Conservation (phyloP, 2,113 vertebrate genomes). For the Oncorhynchus masou region DNA sequence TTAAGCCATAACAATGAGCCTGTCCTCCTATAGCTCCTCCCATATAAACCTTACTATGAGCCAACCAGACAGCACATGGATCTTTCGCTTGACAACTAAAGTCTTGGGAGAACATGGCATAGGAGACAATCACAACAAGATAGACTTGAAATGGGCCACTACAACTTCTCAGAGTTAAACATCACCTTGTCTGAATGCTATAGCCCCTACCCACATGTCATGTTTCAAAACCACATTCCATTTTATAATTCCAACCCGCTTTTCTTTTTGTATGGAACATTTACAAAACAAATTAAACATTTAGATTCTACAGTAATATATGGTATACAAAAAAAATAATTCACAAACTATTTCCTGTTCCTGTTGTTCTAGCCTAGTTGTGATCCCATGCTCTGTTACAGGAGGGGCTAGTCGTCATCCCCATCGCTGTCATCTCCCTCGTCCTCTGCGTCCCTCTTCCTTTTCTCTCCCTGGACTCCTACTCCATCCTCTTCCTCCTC, state of each 20-base stretch:
- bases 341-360: constrained; percentile 49
- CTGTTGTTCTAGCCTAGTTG: constrained; percentile 47
- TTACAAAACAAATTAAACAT: constrained; percentile 22
- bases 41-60: neutral
- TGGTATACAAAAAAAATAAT: constrained; percentile 24
- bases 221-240: neutral
- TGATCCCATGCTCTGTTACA: constrained; percentile 19
- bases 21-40: too few relatives aligned
- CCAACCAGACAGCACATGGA: neutral
- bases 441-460: constrained; percentile 92
- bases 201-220: neutral
- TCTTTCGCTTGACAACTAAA: neutral
- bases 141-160: neutral
- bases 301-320: constrained; percentile 40
- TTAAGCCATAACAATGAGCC: too few relatives aligned
- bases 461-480: constrained; percentile 84
- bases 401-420: constrained; percentile 74
- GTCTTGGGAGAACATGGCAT: constrained; percentile 9
- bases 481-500: constrained; percentile 74
- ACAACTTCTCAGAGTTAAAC: neutral
- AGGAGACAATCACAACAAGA: neutral
- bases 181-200: neutral
- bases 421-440: constrained; percentile 89
- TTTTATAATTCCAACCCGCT: constrained; percentile 16
- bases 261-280: constrained; percentile 24